Conservation (phyloP, 2,888 invertebrate genomes). For the Choristoneura rosaceana region DNA sequence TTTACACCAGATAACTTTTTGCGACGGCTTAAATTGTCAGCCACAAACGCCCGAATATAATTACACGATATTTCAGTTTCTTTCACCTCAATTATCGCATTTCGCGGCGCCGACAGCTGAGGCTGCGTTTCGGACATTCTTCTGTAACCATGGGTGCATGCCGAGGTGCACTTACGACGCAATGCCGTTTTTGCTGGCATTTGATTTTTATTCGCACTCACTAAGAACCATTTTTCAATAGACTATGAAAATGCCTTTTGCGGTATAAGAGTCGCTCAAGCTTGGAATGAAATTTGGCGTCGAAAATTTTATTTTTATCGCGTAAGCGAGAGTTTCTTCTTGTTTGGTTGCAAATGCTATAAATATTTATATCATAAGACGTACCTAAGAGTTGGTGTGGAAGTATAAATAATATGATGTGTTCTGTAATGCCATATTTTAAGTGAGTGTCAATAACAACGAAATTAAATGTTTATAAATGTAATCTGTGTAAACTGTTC, state of each 20-base stretch:
- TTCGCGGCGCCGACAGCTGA: constrained; percentile 62
- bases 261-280: neutral
- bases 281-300: neutral
- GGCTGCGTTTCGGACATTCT: constrained; percentile 69
- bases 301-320: neutral
- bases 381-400: too few relatives aligned
- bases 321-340: neutral
- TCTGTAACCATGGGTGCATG: constrained; percentile 64
- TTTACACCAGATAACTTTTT: constrained; percentile 63
- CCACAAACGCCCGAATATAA: constrained; percentile 68
- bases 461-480: too few relatives aligned
- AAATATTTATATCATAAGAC: too few relatives aligned
- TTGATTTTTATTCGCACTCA: constrained; percentile 45
- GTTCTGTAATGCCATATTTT: too few relatives aligned
- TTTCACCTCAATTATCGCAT: constrained; percentile 80
- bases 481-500: too few relatives aligned
- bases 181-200: constrained; percentile 48
- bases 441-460: too few relatives aligned
- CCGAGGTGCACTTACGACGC: constrained; percentile 45
- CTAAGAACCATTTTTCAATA: constrained; percentile 50
- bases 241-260: neutral
- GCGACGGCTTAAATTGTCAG: constrained; percentile 59
- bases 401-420: too few relatives aligned
- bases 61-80: constrained; percentile 74
- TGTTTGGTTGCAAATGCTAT: too few relatives aligned